Evolutionary conservation across 2,888 invertebrate genomes (phyloP).

Genomic region (Gastrophysa polygoni): DNA sequence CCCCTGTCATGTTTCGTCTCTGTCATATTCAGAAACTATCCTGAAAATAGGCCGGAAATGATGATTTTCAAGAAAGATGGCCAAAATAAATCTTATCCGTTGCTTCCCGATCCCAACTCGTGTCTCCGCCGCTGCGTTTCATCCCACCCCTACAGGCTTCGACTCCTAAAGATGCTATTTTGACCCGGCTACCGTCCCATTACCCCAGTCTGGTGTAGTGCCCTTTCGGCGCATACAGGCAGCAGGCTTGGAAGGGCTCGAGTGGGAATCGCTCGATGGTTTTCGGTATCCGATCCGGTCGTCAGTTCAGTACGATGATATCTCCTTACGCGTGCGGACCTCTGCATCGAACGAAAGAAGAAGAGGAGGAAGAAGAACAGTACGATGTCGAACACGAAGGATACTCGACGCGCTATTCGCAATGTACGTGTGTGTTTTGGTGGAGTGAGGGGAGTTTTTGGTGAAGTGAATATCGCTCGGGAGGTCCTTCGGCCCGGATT

Average conservation of each 20-base stretch:
- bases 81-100: not conserved
- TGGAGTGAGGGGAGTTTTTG: slow-evolving; percentile 32
- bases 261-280: slow-evolving; percentile 20
- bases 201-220: slow-evolving; percentile 35
- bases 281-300: slow-evolving; percentile 16
- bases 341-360: slow-evolving; percentile 41
- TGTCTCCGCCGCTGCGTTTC: slow-evolving; percentile 22
- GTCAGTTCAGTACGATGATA: slow-evolving; percentile 46
- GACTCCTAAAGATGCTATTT: slow-evolving; percentile 43
- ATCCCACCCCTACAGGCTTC: slow-evolving; percentile 30
- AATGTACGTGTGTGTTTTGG: slow-evolving; percentile 34
- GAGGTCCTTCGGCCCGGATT: slow-evolving; percentile 1
- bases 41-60: too few species aligned
- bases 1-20: too few species aligned
- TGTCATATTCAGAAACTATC: too few species aligned
- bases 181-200: slow-evolving; percentile 45
- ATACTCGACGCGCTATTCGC: slow-evolving; percentile 37
- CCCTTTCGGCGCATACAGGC: slow-evolving; percentile 27
- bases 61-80: too few species aligned
- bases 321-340: slow-evolving; percentile 46
- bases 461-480: slow-evolving; percentile 17
- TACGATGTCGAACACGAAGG: slow-evolving; percentile 20
- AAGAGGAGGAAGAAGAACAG: slow-evolving; percentile 27
- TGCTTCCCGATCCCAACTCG: not conserved
- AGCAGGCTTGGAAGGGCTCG: slow-evolving; percentile 25